A percentile compares a stretch with the other conserved stretches of the same genome.
Evolutionary conservation across 2,888 invertebrate genomes (phyloP).

Genomic region (Leucania comma): DNA sequence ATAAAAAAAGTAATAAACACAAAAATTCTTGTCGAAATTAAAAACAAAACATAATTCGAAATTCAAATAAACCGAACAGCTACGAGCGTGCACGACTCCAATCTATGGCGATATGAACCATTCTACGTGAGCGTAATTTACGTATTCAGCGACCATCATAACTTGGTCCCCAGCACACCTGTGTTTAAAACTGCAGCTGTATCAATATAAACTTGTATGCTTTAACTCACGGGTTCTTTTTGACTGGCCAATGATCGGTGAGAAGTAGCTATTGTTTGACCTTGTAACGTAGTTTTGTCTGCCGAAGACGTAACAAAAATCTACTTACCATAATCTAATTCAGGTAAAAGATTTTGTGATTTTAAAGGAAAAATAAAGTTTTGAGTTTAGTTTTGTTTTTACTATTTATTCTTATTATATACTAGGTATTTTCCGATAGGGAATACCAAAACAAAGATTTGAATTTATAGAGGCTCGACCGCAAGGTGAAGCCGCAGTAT

Average conservation of each 20-base stretch:
- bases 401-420: no score
- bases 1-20: slow-evolving; percentile 45
- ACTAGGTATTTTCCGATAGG: slow-evolving; percentile 1
- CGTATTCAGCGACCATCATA: slow-evolving; percentile 74
- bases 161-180: slow-evolving; percentile 67
- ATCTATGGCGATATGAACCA: slow-evolving; percentile 80
- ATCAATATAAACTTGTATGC: slow-evolving; percentile 57
- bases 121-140: slow-evolving; percentile 79
- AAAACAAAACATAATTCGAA: slow-evolving; percentile 60
- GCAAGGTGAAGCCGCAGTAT: slow-evolving; percentile 13
- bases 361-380: not conserved
- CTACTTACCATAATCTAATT: slow-evolving; percentile 28
- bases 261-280: slow-evolving; percentile 61
- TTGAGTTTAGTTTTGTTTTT: not conserved
- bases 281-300: slow-evolving; percentile 63
- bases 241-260: slow-evolving; percentile 55
- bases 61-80: slow-evolving; percentile 67
- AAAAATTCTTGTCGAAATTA: slow-evolving; percentile 45
- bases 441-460: slow-evolving; percentile 17
- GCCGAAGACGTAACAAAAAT: slow-evolving; percentile 57
- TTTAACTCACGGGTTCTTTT: slow-evolving; percentile 54
- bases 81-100: slow-evolving; percentile 78
- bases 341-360: slow-evolving; percentile 18
- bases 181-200: slow-evolving; percentile 53
- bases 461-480: not conserved